Evolutionary conservation across 1,140 invertebrate species (phyloP).

Genomic region (Meloidogyne floridensis): DNA sequence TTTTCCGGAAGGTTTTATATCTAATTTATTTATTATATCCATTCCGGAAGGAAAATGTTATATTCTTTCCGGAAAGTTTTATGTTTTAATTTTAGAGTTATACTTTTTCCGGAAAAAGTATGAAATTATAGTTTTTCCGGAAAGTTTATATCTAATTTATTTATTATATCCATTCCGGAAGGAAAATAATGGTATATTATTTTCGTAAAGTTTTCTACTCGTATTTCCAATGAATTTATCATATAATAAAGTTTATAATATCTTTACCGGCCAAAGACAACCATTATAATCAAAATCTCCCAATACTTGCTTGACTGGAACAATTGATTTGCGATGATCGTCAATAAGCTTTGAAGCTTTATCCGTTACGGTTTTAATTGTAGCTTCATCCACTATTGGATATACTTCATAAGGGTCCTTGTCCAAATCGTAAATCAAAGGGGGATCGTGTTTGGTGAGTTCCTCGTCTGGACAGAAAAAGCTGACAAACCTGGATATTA

Average conservation of each 20-base stretch:
- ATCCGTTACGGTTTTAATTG: not conserved
- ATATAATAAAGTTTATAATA: not conserved
- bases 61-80: no score
- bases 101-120: no score
- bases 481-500: conserved; percentile 53
- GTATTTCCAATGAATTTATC: no score
- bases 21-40: not conserved
- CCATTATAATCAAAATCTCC: not conserved
- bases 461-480: conserved; percentile 63
- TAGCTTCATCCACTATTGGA: conserved; percentile 37
- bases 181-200: no score
- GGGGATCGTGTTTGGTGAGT: conserved; percentile 55
- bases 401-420: conserved; percentile 60
- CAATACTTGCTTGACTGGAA: not conserved
- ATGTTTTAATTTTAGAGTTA: no score
- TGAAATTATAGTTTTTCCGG: no score
- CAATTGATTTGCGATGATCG: not conserved
- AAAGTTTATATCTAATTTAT: no score
- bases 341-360: not conserved
- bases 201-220: no score
- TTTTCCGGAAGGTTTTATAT: not conserved
- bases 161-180: no score
- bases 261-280: not conserved
- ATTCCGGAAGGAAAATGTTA: no score
- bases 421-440: conserved; percentile 59